Base-by-base conservation (phyloP, 1,140 invertebrate genomes). In the Neuroterus valhalla region DNA sequence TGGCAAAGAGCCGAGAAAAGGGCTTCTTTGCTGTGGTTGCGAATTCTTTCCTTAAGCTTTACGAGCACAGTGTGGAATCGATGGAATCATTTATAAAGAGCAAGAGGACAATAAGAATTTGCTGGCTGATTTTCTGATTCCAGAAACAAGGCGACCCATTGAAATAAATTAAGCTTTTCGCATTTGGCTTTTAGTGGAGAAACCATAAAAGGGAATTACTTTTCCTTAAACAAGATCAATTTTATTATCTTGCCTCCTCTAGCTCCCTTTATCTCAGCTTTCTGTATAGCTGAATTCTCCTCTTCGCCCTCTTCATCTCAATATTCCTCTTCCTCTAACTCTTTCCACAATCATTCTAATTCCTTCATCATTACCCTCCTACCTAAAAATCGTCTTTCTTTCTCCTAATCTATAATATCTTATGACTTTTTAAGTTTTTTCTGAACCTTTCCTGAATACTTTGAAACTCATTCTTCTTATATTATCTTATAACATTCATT, bases 1-100 rank as follows among this genome's bases (percentile, higher is more conserved):
- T 38, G 66, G 23, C 38, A 45, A 48, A 66, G 42, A 38, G 45
- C n/a, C 69, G 26, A 71, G 55, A 52, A 62, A 62, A 62, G 75
- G 78, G 79, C 79, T 81, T 62, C 55, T 81, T 78, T 84, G 81
- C 82, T 81, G 76, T 50, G 78, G 77, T 75, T 75, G 85, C 77
- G 48, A 74, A 77, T 26, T 26, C n/a, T 8, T 5, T 14, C n/a
- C 15, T 5, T 14, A 26, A 71, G 26, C 50, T 71, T 71, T 71
- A 71, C 50, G 69, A 71, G 12, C 48, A 10, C 23, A 38, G 48
- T 52, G 45, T n/a, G 38, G 55, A 71, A 48, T 68, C 38, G n/a
- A 38, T 42, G 38, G 48, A 71, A 71, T 71, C 50, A 52, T 42
- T 52, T 38, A 71, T n/a, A 31, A 1, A n/a, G n/a, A n/a, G n/a